Percentiles rank a stretch among this genome's conserved stretches.
Conservation (phyloP, 2,888 invertebrate species). For the Leptodirus hochenwartii region DNA sequence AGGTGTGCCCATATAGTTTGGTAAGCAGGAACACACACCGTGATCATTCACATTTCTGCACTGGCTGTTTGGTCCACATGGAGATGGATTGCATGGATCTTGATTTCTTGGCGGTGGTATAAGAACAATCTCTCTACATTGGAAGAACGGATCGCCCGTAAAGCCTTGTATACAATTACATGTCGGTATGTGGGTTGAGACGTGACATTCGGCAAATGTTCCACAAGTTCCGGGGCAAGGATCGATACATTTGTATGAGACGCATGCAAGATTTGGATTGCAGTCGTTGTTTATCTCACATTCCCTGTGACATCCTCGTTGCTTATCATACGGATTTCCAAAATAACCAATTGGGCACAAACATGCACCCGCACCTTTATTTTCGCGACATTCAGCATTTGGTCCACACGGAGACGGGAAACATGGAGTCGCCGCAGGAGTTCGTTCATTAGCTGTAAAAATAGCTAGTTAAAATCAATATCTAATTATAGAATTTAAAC, state of each 20-base stretch:
- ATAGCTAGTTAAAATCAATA: conserved; percentile 10
- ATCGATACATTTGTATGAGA: conserved; percentile 66
- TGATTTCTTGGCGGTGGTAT: conserved; percentile 18
- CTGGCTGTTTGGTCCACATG: conserved; percentile 77
- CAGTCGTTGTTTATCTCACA: conserved; percentile 69
- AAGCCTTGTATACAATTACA: conserved; percentile 58
- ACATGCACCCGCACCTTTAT: conserved; percentile 73
- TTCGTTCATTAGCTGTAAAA: conserved; percentile 38
- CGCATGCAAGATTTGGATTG: conserved; percentile 50
- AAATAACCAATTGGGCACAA: conserved; percentile 59
- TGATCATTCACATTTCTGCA: conserved; percentile 60
- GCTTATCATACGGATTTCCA: conserved; percentile 62
- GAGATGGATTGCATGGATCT: conserved; percentile 67
- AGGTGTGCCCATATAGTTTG: conserved; percentile 60
- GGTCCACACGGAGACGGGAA: conserved; percentile 71
- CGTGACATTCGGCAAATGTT: conserved; percentile 56
- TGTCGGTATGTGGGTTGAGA: conserved; percentile 60
- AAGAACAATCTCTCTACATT: conserved; percentile 40
- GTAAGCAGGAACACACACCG: conserved; percentile 71
- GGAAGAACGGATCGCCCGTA: conserved; percentile 69
- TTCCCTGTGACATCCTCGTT: conserved; percentile 51
- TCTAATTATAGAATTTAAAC: conserved; percentile 4
- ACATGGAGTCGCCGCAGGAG: conserved; percentile 55
- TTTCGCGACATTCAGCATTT: conserved; percentile 66
- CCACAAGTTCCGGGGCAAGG: conserved; percentile 77